A percentile compares a stretch with the other conserved stretches of the same genome.
Conservation (phyloP, 2,797 vertebrate genomes). For the Centroberyx gerrardi region DNA sequence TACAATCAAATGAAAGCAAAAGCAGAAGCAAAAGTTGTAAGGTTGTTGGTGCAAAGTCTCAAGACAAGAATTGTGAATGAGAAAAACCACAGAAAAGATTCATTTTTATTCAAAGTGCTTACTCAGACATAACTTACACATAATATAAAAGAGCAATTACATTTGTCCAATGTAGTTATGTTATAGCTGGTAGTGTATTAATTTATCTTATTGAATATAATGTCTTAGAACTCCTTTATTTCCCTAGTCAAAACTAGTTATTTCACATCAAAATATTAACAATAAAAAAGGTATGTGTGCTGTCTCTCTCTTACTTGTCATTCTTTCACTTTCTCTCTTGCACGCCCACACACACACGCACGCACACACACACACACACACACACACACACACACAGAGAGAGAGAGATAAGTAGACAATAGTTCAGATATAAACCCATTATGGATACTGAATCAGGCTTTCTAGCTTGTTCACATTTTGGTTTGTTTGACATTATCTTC, state of each 20-base stretch:
- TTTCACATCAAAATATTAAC: constrained; percentile 5
- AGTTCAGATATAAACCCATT: neutral
- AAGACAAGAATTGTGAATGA: neutral
- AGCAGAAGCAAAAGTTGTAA: neutral
- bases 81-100: constrained; percentile 18
- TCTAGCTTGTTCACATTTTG: constrained; percentile 67
- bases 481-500: constrained; percentile 37
- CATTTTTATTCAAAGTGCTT: constrained; percentile 19
- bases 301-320: neutral
- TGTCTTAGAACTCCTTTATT: neutral
- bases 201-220: neutral
- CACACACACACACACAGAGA: constrained; percentile 1
- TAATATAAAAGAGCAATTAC: constrained; percentile 50
- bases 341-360: neutral
- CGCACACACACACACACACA: constrained; percentile 16
- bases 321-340: neutral
- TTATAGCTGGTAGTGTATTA: neutral
- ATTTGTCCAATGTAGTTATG: constrained; percentile 4
- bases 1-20: neutral
- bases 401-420: neutral
- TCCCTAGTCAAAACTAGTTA: neutral
- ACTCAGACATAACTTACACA: constrained; percentile 32
- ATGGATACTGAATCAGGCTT: neutral
- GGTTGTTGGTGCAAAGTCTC: neutral
- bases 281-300: constrained; percentile 3